Conservation (phyloP, 2,888 invertebrate genomes). For the Chrysodeixis includens region DNA sequence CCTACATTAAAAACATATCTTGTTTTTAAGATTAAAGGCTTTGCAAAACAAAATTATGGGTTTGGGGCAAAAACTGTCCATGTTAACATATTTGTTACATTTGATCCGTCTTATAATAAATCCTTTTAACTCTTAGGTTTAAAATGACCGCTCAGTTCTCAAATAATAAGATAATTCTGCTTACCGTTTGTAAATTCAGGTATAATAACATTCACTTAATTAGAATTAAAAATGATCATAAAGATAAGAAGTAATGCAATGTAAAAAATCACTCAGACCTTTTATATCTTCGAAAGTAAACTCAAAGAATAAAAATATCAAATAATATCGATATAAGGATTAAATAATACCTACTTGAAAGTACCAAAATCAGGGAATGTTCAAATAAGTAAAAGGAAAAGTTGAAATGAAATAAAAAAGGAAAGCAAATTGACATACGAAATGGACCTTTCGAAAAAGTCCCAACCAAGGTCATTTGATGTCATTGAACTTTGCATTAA, state of each 20-base stretch:
- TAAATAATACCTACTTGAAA: slow-evolving; percentile 18
- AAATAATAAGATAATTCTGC: neutral
- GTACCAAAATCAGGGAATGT: slow-evolving; percentile 30
- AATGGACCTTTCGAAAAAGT: slow-evolving; percentile 63
- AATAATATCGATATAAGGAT: slow-evolving; percentile 12
- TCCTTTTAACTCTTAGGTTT: neutral
- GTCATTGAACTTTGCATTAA: slow-evolving; percentile 63
- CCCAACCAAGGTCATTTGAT: slow-evolving; percentile 67
- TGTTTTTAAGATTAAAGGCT: neutral
- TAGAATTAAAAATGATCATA: neutral
- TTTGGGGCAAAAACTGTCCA: neutral
- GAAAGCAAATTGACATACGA: slow-evolving; percentile 55
- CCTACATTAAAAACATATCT: neutral
- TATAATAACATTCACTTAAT: neutral
- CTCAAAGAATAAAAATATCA: slow-evolving; percentile 21
- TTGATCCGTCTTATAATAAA: neutral
- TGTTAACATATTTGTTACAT: neutral
- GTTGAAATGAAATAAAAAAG: slow-evolving; percentile 52
- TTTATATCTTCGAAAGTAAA: neutral
- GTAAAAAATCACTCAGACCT: neutral
- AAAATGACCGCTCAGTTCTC: neutral
- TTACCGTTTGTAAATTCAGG: neutral
- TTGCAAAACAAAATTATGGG: neutral
- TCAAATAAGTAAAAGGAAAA: slow-evolving; percentile 64
- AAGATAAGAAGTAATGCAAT: neutral